Evolutionary conservation across 2,888 invertebrate genomes (phyloP).

Genomic region (Acrobeloides nanus): DNA sequence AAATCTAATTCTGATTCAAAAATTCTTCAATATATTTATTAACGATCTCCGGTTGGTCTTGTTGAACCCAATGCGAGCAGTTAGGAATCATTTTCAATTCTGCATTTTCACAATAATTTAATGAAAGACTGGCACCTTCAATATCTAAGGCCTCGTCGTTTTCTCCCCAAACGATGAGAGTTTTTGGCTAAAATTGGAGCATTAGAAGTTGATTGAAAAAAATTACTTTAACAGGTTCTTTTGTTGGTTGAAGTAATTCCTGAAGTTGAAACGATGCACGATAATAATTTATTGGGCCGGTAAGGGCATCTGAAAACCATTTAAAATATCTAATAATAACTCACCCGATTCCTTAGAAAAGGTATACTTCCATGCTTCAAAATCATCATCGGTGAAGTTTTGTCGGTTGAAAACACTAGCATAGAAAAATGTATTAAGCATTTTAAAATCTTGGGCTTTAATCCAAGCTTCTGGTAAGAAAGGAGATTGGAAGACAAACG

Average conservation of each 20-base stretch:
- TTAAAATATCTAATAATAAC: neutral
- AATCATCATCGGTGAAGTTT: slow-evolving; percentile 59
- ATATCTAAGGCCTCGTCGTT: slow-evolving; percentile 62
- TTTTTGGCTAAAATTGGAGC: slow-evolving; percentile 30
- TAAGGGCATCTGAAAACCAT: slow-evolving; percentile 63
- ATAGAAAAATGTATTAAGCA: slow-evolving; percentile 63
- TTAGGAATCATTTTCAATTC: slow-evolving; percentile 64
- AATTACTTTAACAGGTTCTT: no score
- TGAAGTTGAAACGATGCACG: slow-evolving; percentile 61
- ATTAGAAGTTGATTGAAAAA: no score
- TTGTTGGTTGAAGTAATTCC: no score
- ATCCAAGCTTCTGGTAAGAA: slow-evolving; percentile 66
- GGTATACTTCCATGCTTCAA: slow-evolving; percentile 70
- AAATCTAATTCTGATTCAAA: slow-evolving; percentile 10
- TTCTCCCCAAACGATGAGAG: slow-evolving; percentile 61
- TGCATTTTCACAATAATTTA: slow-evolving; percentile 56
- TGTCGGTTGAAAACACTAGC: slow-evolving; percentile 34
- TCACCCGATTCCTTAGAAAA: slow-evolving; percentile 65
- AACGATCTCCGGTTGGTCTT: slow-evolving; percentile 63
- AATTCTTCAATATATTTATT: slow-evolving; percentile 32
- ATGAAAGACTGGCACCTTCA: slow-evolving; percentile 59
- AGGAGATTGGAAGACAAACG: slow-evolving; percentile 63
- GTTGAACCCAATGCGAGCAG: slow-evolving; percentile 70
- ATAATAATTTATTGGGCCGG: slow-evolving; percentile 70
- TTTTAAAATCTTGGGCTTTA: slow-evolving; percentile 62